Evolutionary conservation across 2,113 vertebrate genomes (phyloP), one percentile per base, ranked within the genome.

Genomic region (Theropithecus gelada): DNA sequence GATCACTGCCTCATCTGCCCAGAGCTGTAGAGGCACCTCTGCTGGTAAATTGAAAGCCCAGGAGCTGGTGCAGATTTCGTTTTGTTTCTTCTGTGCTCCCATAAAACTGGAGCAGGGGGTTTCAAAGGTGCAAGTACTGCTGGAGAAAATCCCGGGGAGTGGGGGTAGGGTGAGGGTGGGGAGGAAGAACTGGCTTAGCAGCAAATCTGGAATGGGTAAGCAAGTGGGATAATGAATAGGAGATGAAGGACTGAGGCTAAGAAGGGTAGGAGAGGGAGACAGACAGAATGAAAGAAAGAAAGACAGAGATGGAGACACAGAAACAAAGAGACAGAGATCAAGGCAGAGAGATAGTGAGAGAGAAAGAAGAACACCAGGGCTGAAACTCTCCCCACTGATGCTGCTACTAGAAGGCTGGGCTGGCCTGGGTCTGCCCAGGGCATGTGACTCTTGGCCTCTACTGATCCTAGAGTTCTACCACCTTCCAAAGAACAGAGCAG

Each of bases 381-480:
- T 0, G 20, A 23, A 18, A 40, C 7, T 35, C 9, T 81, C 43
- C 18, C 18, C 12, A 1, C 8, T 17, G 22, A 20, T 25, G 0
- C 4, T 3, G 20, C n/a, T 27, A 3, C 9, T 5, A 1, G 57
- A 23, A 38, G 59, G 11, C 2, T 0, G 16, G 7, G 45, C 14
- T 45, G 35, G 55, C 40, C 80, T 7, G n/a, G 25, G 55, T 0
- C 8, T 38, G 20, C 30, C 6, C 38, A 25, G 17, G 4, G 38
- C 10, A 27, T 6, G 11, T 2, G 8, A 57, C 30, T 38, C 45
- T 48, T 50, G 18, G 27, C 40, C 57, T 1, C 35, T 16, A 7
- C 32, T 5, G 40, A 32, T 9, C 40, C 45, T 45, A 12, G 23
- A 68, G 73, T 14, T 8, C 35, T 38, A 35, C 6, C 40, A 12